Base-by-base conservation (phyloP, 2,113 vertebrate genomes). In the Myiagra hebetior region DNA sequence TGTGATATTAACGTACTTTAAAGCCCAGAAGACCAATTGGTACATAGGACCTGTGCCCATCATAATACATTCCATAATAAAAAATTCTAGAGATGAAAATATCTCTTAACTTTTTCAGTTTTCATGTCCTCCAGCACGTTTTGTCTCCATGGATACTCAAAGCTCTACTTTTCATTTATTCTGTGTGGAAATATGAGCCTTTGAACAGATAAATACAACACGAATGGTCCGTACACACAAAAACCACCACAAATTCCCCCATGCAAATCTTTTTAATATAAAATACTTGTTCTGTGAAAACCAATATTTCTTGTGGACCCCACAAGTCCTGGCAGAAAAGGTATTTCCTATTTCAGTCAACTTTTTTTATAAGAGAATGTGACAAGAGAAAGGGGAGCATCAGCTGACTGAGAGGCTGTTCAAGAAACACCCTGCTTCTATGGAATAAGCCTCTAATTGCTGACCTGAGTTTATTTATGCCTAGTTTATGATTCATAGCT, bases 81-180 rank as follows among this genome's bases (percentile, higher is more conserved):
- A 69, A 47, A 63, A 84, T 33, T 59, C 24, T 42, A 50, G 56
- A 89, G 24, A 81, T 81, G 18, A 92, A 92, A 86, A 74, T 67
- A 94, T 35, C 60, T 46, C 68, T 9, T 41, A 88, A 92, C 20
- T 92, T 92, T 24, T 91, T 53, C 47, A 67, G 27, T 9, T 92
- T 88, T 80, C 73, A 50, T 41, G 64, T 86, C 76, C 63, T 89
- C 47, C 47, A 84, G 88, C 56, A 63, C 1, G 3, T 81, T 92
- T 91, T 85, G 87, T 95, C 80, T 91, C 93, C 94, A 91, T 85
- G 84, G 89, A 87, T 93, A 96, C 85, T 56, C n/a, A 72, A 86
- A 55, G 64, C 26, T 75, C 52, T 92, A 91, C 56, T 91, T 92
- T 84, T 90, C 60, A 75, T 75, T 89, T 78, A 78, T 46, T 92